Conservation (phyloP, 2,113 vertebrate genomes). For the Pterocles gutturalis region DNA sequence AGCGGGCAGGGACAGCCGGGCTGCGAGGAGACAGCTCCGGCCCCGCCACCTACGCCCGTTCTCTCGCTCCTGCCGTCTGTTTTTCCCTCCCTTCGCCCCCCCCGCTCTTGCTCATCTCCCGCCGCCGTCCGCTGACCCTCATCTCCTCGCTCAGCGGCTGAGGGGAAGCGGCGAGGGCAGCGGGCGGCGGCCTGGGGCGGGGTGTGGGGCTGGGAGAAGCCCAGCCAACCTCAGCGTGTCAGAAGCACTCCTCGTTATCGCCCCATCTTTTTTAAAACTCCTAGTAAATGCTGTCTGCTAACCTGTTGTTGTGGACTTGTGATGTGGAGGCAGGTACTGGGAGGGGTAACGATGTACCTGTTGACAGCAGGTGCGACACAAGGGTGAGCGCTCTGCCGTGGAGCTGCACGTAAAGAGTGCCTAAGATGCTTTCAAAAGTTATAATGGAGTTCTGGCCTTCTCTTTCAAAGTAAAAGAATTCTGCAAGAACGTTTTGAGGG, state of each 20-base stretch:
- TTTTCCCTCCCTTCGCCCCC: too few relatives aligned
- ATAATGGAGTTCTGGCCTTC: not conserved
- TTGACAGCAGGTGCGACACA: rapidly evolving
- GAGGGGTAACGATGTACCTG: not conserved
- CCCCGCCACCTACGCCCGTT: too few relatives aligned
- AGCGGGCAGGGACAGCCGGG: not conserved
- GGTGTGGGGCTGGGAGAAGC: not conserved
- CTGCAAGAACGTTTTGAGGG: not conserved
- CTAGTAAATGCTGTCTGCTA: not conserved
- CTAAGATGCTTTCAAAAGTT: not conserved
- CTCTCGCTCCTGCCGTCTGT: too few relatives aligned
- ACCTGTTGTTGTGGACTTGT: not conserved
- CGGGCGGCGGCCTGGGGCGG: rapidly evolving
- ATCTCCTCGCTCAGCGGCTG: not conserved
- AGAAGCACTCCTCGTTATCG: not conserved
- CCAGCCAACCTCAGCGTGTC: not conserved
- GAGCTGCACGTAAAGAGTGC: rapidly evolving
- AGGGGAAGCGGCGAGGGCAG: not conserved
- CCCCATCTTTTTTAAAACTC: not conserved
- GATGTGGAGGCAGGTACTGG: not conserved
- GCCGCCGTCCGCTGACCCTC: not conserved
- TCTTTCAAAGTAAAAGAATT: not conserved
- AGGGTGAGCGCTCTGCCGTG: not conserved
- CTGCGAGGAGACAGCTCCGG: not conserved
- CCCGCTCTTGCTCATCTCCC: not conserved